phyloP scores from a whole-genome alignment of 1,140 invertebrate genomes.

The Venustaconcha ellipsiformis region DNA sequence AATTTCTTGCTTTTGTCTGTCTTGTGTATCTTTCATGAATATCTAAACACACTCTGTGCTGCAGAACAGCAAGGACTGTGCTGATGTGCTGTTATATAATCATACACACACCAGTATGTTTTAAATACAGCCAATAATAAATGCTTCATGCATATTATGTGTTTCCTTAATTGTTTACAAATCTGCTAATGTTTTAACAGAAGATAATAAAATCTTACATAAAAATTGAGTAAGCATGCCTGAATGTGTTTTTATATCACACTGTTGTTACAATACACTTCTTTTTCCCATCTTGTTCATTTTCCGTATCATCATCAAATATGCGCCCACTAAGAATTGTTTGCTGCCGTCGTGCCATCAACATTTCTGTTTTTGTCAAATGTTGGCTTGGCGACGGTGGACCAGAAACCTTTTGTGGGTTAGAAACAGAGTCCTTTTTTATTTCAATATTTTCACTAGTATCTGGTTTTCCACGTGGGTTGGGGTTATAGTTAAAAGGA shows the following conservation, averaged over 20 bases:
- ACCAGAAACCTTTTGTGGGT: neutral
- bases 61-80: too few species aligned
- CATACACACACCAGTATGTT: too few species aligned
- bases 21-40: too few species aligned
- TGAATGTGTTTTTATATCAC: conserved; percentile 2
- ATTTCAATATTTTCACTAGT: neutral
- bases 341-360: conserved; percentile 61
- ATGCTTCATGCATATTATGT: too few species aligned
- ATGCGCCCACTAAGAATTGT: conserved; percentile 36
- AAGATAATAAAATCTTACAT: too few species aligned
- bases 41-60: too few species aligned
- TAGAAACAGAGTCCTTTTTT: neutral
- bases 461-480: neutral
- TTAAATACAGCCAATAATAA: too few species aligned
- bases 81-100: too few species aligned
- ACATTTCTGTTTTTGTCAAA: conserved; percentile 67
- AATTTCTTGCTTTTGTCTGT: too few species aligned
- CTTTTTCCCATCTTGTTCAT: conserved; percentile 17
- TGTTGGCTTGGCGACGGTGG: conserved; percentile 35
- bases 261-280: conserved; percentile 50
- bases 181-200: too few species aligned
- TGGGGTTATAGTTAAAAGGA: conserved; percentile 73
- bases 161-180: too few species aligned
- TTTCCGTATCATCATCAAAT: conserved; percentile 16
- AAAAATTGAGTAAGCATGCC: too few species aligned